Evolutionary conservation across 2,113 vertebrate genomes (phyloP).

Genomic region (human (Homo sapiens)): GRCh38 chr7:95846001-95846500

Average conservation of each 20-base stretch:
- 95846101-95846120: not conserved
- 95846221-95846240: not conserved
- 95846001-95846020: not conserved
- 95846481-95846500: slow-evolving; percentile 42
- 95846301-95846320: not conserved
- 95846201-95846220: not conserved
- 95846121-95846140: not conserved
- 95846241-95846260: not conserved
- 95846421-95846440: slow-evolving; percentile 53
- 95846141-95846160: not conserved
- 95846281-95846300: not conserved
- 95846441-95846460: slow-evolving; percentile 47
- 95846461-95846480: slow-evolving; percentile 31
- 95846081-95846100: not conserved
- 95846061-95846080: slow-evolving; percentile 2
- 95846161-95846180: not conserved
- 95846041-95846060: not conserved
- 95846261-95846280: not conserved
- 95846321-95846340: not conserved
- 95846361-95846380: not conserved
- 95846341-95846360: slow-evolving; percentile 29
- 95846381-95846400: slow-evolving; percentile 60
- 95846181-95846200: not conserved
- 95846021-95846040: not conserved
- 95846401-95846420: slow-evolving; percentile 49